Evolutionary conservation across 2,113 vertebrate species (phyloP).

Genomic region (Ceyx margarethae): DNA sequence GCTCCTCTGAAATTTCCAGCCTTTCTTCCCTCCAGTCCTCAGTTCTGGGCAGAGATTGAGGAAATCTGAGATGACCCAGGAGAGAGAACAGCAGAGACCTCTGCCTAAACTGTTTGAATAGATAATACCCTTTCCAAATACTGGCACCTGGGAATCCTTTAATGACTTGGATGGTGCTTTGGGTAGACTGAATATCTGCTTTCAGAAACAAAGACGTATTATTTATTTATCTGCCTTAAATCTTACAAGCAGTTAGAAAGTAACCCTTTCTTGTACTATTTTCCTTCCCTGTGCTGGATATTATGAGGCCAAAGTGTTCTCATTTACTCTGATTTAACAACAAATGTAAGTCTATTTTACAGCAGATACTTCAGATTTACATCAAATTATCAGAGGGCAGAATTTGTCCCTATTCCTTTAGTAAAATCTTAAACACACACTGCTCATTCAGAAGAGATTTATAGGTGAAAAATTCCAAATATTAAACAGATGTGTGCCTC

Average conservation of each 20-base stretch:
- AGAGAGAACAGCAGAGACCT: slow-evolving; percentile 38
- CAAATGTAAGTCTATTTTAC: neutral
- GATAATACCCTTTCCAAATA: slow-evolving; percentile 58
- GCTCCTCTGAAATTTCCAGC: neutral
- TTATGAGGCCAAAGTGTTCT: neutral
- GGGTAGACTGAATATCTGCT: slow-evolving; percentile 36
- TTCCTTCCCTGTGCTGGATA: neutral
- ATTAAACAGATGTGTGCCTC: neutral
- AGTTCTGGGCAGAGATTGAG: neutral
- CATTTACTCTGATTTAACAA: neutral
- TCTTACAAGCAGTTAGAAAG: slow-evolving; percentile 5
- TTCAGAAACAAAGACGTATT: slow-evolving; percentile 40
- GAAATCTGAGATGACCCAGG: slow-evolving; percentile 56
- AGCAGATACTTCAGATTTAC: neutral
- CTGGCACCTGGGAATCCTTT: slow-evolving; percentile 60
- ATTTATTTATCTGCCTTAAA: slow-evolving; percentile 44
- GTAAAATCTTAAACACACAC: neutral
- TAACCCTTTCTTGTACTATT: neutral
- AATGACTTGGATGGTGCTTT: slow-evolving; percentile 44
- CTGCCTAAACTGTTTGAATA: slow-evolving; percentile 54
- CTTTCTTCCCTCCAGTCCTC: neutral
- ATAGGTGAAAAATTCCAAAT: neutral
- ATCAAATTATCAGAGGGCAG: neutral
- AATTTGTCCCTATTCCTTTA: neutral
- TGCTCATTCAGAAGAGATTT: neutral